Conservation (phyloP, 2,113 vertebrate species). For the Sterrhoptilus dennistouni region DNA sequence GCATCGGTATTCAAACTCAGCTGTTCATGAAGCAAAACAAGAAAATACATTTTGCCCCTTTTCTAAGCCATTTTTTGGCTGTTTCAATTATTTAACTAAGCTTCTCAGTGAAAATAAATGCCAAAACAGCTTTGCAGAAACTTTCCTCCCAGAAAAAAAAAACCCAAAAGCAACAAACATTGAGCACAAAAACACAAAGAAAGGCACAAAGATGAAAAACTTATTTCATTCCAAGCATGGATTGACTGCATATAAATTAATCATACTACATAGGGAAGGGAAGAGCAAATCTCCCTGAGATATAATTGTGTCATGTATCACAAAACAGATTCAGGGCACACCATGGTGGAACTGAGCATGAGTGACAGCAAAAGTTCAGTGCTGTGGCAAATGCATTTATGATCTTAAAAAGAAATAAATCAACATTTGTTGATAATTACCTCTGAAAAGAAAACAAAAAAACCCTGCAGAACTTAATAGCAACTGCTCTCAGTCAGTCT, state of each 20-base stretch:
- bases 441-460: background rate
- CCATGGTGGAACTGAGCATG: background rate
- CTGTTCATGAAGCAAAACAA: slow-evolving; percentile 28
- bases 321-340: slow-evolving; percentile 15
- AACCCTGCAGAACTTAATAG: background rate
- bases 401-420: background rate
- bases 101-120: background rate
- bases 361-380: slow-evolving; percentile 7
- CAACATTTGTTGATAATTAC: background rate
- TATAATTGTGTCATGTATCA: slow-evolving; percentile 11
- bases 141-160: background rate
- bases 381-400: background rate
- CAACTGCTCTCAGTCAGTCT: background rate
- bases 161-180: background rate
- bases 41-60: slow-evolving; percentile 11
- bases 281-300: slow-evolving; percentile 21
- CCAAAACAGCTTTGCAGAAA: background rate
- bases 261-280: background rate
- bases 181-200: background rate
- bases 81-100: slow-evolving; percentile 36
- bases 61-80: background rate
- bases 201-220: slow-evolving; percentile 26
- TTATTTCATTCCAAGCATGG: slow-evolving; percentile 22
- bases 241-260: slow-evolving; percentile 15
- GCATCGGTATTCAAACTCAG: slow-evolving; percentile 57